phyloP scores from a whole-genome alignment of 2,113 vertebrate species.

The Eubucco bourcierii region DNA sequence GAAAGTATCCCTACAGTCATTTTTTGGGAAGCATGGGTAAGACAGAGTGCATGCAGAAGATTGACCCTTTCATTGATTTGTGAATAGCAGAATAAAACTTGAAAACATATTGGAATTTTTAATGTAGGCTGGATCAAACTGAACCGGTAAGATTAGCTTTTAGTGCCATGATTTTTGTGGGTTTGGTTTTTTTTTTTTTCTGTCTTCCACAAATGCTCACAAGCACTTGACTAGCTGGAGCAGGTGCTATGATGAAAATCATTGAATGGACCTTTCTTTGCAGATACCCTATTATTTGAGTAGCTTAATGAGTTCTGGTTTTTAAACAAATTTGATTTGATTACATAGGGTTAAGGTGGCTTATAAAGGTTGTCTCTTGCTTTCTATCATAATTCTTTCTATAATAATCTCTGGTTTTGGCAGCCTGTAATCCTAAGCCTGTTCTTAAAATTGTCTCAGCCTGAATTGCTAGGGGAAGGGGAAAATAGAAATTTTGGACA shows the following conservation, averaged over 20 bases:
- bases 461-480: not conserved
- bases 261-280: not conserved
- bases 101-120: not conserved
- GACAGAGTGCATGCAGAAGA: not conserved
- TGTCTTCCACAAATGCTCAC: not conserved
- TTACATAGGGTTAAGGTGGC: not conserved
- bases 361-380: conserved; percentile 24
- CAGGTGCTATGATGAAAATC: not conserved
- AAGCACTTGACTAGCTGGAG: not conserved
- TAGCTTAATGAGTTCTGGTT: not conserved
- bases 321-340: conserved; percentile 7
- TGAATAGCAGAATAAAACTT: not conserved
- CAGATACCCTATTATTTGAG: not conserved
- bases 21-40: not conserved
- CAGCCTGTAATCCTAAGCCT: not conserved
- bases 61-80: not conserved
- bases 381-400: not conserved
- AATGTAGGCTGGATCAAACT: not conserved
- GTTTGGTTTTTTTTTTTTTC: not conserved
- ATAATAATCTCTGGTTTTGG: not conserved
- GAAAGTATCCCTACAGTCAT: not conserved
- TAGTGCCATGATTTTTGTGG: not conserved
- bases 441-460: not conserved
- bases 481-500: not conserved
- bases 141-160: not conserved